Evolutionary conservation across 2,797 vertebrate genomes (phyloP).

Genomic region (Lacerta bilineata): DNA sequence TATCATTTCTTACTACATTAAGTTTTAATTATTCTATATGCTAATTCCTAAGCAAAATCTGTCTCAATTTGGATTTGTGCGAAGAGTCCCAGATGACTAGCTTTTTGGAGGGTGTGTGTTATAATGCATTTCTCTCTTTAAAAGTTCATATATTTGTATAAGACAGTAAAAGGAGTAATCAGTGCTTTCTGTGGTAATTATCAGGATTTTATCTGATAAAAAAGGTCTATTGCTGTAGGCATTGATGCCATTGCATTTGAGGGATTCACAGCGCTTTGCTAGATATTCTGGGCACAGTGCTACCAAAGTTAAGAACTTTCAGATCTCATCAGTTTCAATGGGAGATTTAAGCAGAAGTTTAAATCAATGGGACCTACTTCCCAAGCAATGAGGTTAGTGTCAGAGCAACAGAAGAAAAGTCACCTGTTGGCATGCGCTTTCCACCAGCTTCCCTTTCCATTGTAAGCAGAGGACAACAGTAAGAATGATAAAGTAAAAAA

Average conservation of each 20-base stretch:
- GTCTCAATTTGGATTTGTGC: slow-evolving; percentile 65
- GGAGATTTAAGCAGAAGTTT: not conserved
- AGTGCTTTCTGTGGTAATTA: not conserved
- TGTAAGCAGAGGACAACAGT: slow-evolving; percentile 34
- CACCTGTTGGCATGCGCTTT: slow-evolving; percentile 62
- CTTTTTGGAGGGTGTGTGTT: slow-evolving; percentile 20
- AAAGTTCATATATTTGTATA: not conserved
- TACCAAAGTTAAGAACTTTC: not conserved
- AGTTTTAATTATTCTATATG: slow-evolving; percentile 83
- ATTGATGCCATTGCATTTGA: slow-evolving; percentile 24
- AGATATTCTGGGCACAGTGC: not conserved
- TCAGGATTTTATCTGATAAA: not conserved
- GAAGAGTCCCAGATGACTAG: slow-evolving; percentile 39
- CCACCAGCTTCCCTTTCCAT: slow-evolving; percentile 60
- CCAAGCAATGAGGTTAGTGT: not conserved
- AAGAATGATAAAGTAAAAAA: slow-evolving; percentile 56
- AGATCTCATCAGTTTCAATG: slow-evolving; percentile 16
- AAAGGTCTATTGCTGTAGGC: not conserved
- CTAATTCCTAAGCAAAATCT: slow-evolving; percentile 76
- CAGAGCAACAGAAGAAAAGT: slow-evolving; percentile 31
- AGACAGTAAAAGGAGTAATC: too few relatives aligned
- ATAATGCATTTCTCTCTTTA: not conserved
- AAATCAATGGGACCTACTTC: slow-evolving; percentile 1
- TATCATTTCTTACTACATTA: slow-evolving; percentile 83
- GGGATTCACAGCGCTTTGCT: not conserved